Percentiles rank a stretch among this genome's conserved stretches.
Evolutionary conservation across 2,888 invertebrate species (phyloP).

Genomic region (Vannuccia rotundouncinata): DNA sequence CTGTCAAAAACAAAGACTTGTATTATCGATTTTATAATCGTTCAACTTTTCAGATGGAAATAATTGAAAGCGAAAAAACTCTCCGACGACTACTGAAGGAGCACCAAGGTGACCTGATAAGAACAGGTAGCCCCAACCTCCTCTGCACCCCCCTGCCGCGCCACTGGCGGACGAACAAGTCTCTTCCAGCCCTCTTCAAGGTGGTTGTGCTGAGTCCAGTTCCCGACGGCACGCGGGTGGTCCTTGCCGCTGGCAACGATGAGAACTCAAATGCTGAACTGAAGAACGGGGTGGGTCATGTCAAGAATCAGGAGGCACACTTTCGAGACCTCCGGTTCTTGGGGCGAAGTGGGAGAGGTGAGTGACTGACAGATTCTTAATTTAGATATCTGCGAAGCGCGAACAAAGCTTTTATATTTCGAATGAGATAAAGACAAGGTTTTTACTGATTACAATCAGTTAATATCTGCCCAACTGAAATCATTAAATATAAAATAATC

Average conservation of each 20-base stretch:
- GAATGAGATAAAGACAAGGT: no score
- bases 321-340: constrained; percentile 96
- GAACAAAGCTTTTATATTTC: no score
- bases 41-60: no score
- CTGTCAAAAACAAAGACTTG: no score
- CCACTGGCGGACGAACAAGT: constrained; percentile 98
- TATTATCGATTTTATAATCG: no score
- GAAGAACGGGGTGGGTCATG: constrained; percentile 79
- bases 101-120: not conserved
- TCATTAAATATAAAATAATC: no score
- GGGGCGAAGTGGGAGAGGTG: constrained; percentile 91
- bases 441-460: no score
- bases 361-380: no score
- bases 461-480: no score
- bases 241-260: constrained; percentile 89
- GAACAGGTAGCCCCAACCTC: constrained; percentile 82
- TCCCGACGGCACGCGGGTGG: constrained; percentile 74
- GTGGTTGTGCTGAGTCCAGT: constrained; percentile 62
- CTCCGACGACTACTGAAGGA: not conserved
- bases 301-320: constrained; percentile 92
- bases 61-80: not conserved
- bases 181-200: constrained; percentile 87
- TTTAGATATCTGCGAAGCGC: no score
- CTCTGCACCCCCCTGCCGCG: constrained; percentile 83
- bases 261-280: constrained; percentile 90